Percentiles rank a stretch among this genome's conserved stretches.
Evolutionary conservation across 2,888 invertebrate genomes (phyloP).

Genomic region (Euzophera pinguis): DNA sequence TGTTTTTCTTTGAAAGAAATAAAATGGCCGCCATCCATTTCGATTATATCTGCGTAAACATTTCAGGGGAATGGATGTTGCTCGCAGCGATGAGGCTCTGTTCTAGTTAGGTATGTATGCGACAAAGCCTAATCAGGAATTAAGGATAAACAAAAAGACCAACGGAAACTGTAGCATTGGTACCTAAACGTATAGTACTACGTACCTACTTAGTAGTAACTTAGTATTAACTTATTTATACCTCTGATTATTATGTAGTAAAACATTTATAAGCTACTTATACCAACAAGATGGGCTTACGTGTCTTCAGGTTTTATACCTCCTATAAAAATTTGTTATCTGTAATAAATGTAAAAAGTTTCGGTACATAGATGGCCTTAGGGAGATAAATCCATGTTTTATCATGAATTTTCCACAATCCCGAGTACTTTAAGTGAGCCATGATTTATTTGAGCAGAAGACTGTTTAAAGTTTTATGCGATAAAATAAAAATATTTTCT

Average conservation of each 20-base stretch:
- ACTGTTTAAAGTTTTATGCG: background rate
- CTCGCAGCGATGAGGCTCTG: background rate
- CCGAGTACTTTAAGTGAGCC: background rate
- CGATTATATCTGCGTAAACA: slow-evolving; percentile 11
- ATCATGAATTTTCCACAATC: background rate
- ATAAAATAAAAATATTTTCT: background rate
- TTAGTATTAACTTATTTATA: no score
- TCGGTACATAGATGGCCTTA: background rate
- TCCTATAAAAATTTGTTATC: background rate
- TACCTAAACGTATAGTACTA: no score
- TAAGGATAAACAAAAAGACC: no score
- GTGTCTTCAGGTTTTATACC: background rate
- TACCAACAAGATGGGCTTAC: background rate
- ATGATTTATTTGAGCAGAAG: background rate
- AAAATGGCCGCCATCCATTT: slow-evolving; percentile 9
- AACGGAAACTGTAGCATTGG: no score
- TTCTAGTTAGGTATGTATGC: background rate
- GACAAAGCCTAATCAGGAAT: background rate
- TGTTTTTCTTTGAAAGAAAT: slow-evolving; percentile 8
- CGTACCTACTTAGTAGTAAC: no score
- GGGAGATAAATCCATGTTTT: background rate
- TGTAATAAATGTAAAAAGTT: background rate
- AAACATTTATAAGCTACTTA: no score
- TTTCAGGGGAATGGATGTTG: slow-evolving; percentile 2
- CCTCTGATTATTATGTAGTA: no score